Evolutionary conservation across 1,140 invertebrate species (phyloP).

Genomic region (Frieseomelitta varia): DNA sequence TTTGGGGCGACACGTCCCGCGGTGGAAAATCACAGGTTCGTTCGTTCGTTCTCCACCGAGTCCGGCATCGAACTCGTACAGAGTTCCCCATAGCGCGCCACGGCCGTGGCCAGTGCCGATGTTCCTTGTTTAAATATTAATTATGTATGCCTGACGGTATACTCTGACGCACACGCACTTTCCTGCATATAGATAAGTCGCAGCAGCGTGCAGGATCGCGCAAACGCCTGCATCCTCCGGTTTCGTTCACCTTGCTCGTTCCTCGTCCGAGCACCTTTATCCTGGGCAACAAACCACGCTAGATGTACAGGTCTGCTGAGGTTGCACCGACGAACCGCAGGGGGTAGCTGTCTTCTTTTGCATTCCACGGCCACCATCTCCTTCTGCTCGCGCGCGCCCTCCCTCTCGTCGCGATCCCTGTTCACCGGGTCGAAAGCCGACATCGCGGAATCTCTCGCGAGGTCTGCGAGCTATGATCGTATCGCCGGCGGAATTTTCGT

Average conservation of each 20-base stretch:
- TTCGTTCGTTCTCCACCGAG: background rate
- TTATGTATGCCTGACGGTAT: constrained; percentile 78
- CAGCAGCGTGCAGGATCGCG: constrained; percentile 32
- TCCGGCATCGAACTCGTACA: background rate
- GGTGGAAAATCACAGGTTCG: background rate
- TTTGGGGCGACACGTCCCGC: no score
- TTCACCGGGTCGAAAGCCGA: background rate
- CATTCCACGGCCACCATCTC: background rate
- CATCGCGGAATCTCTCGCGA: background rate
- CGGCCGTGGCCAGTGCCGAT: constrained; percentile 32
- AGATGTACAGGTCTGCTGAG: constrained; percentile 27
- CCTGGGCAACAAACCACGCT: constrained; percentile 24
- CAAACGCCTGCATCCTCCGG: constrained; percentile 26
- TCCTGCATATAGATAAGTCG: constrained; percentile 64
- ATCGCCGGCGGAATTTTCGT: background rate
- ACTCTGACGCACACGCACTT: constrained; percentile 72
- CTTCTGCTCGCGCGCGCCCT: background rate
- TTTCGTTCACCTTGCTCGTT: constrained; percentile 8
- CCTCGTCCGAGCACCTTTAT: constrained; percentile 1
- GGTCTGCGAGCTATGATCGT: background rate
- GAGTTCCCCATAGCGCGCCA: constrained; percentile 7
- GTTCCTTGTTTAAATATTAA: constrained; percentile 79
- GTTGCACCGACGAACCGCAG: constrained; percentile 49
- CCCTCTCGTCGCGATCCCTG: background rate
- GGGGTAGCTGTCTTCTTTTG: constrained; percentile 33